phyloP scores from a whole-genome alignment of 2,797 vertebrate species.

The Gymnothorax javanicus region DNA sequence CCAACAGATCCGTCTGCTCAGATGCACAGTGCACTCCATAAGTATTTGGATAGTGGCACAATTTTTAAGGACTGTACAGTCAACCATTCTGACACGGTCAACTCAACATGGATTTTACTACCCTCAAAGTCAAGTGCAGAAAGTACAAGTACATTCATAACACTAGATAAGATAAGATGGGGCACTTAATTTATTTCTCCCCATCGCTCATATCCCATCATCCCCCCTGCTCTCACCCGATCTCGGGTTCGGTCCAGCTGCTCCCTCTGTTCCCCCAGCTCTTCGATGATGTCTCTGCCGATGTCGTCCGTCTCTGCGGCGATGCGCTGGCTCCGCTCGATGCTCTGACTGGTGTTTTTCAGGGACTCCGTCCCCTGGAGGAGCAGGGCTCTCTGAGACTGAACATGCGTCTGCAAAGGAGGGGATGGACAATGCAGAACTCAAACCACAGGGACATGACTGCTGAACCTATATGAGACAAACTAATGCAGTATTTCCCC shows the following conservation, averaged over 20 bases:
- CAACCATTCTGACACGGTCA: too few species aligned
- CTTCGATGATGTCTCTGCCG: constrained; percentile 91
- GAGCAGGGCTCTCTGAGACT: constrained; percentile 87
- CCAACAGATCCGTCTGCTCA: background rate
- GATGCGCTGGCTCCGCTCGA: constrained; percentile 89
- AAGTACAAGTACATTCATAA: too few species aligned
- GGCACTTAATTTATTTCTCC: background rate
- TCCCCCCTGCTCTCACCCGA: constrained; percentile 73
- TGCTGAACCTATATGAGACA: too few species aligned
- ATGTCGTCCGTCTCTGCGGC: constrained; percentile 89
- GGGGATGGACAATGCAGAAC: background rate
- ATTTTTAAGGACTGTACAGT: too few species aligned
- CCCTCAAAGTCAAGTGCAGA: too few species aligned
- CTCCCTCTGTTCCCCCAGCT: constrained; percentile 92
- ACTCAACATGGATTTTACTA: too few species aligned
- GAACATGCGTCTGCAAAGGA: constrained; percentile 77
- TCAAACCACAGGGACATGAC: too few species aligned
- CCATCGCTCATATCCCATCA: background rate
- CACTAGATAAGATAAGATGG: background rate
- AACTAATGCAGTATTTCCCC: too few species aligned
- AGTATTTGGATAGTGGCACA: too few species aligned
- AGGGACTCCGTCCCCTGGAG: constrained; percentile 89
- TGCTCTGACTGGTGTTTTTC: constrained; percentile 85
- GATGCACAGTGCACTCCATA: background rate
- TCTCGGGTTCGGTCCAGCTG: constrained; percentile 88